Evolutionary conservation across 2,888 invertebrate species (phyloP), one percentile per base, ranked within the genome.

Genomic region (Pammene fasciana): DNA sequence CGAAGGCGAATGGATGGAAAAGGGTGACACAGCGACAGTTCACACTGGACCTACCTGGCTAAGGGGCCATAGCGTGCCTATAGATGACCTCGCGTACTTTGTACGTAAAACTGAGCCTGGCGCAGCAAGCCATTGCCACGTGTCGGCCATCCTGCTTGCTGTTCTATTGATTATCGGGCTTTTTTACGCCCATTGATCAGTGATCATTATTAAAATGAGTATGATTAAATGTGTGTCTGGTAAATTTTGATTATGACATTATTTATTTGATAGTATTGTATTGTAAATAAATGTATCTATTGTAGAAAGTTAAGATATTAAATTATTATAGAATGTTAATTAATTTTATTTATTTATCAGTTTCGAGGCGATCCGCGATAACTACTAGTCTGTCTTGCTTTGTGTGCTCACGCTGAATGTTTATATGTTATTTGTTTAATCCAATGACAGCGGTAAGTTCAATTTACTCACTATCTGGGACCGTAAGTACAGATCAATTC

Each of bases 81-180:
- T 97, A 8, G 89, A 95, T 72, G 87, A 93, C 0, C 86, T 97
- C 60, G 96, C 97, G 0, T 96, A 94, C 85, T 97, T 97, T 81
- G 81, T 93, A 13, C 77, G 82, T 18, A 80, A 85, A 0, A 48
- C 46, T 9, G 71, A 71, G 0, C 75, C 79, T 0, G 80, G 75
- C 9, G 70, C 76, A 0, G 80, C 83, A 5, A 71, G 57, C 36
- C n/a, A 78, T 41, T 76, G 78, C 13, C 59, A 60, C 10, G 71
- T 79, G 43, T 73, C 86, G 76, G 72, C 59, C 0, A 2, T 75
- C 66, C 74, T 86, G 54, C 73, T 87, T 73, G 65, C 84, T 68
- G 73, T 83, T 55, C 80, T 79, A 3, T 26, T 84, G n/a, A 52
- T 83, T 1, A 72, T 78, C n/a, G 79, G 76, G 64, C 34, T 74